A percentile compares a stretch with the other conserved stretches of the same genome.
Conservation (phyloP, 2,888 invertebrate species). For the Zelleria hepariella region DNA sequence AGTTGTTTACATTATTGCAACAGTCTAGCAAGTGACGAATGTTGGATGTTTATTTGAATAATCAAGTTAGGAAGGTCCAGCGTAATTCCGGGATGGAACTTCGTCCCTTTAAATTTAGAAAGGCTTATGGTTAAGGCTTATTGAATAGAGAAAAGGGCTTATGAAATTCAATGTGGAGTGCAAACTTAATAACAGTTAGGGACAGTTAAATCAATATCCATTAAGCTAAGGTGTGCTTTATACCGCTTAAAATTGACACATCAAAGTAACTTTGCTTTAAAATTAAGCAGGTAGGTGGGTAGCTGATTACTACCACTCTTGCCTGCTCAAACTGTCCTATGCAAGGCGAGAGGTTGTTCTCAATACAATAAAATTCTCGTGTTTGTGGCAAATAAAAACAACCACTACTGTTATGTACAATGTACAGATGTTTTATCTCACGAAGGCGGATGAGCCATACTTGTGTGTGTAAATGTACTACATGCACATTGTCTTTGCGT, state of each 20-base stretch:
- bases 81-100: slow-evolving; percentile 8
- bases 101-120: slow-evolving; percentile 13
- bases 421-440: too few species aligned
- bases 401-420: too few species aligned
- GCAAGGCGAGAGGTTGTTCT: too few species aligned
- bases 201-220: slow-evolving; percentile 22
- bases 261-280: background rate
- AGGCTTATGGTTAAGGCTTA: slow-evolving; percentile 17
- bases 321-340: too few species aligned
- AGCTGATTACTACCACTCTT: background rate
- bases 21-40: slow-evolving; percentile 25
- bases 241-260: background rate
- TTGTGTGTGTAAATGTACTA: too few species aligned
- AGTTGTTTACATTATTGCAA: slow-evolving; percentile 43
- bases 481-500: too few species aligned
- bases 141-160: slow-evolving; percentile 41
- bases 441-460: too few species aligned
- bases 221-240: background rate
- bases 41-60: slow-evolving; percentile 26
- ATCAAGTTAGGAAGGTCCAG: slow-evolving; percentile 25
- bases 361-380: too few species aligned
- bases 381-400: too few species aligned
- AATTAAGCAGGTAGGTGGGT: too few species aligned
- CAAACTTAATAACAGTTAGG: slow-evolving; percentile 31
- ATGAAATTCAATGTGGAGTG: slow-evolving; percentile 32